These are phyloP conservation scores for Isoperla grammatica DNA, from an alignment of 2,888 invertebrate genomes.

Conservation along the genomic window DNA sequence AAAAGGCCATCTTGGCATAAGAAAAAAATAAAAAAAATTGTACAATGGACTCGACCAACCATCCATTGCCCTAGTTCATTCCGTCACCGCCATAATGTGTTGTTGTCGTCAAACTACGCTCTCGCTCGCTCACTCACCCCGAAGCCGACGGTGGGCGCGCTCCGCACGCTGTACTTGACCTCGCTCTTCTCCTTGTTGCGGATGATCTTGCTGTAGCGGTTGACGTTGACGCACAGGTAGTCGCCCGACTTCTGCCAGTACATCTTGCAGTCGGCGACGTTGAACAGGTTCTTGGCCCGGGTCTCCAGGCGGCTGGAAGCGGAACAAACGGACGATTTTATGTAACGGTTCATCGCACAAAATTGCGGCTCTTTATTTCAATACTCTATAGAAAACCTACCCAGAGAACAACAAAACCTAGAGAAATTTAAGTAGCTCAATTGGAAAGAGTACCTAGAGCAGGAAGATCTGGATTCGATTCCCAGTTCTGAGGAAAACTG, in stretches of 20 bases:
- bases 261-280: slow-evolving; percentile 96
- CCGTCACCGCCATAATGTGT: too few species aligned
- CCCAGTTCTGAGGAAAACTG: too few species aligned
- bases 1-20: too few species aligned
- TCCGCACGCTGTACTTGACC: slow-evolving; percentile 75
- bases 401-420: too few species aligned
- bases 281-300: slow-evolving; percentile 93
- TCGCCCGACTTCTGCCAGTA: slow-evolving; percentile 99
- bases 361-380: too few species aligned
- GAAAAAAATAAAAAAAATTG: too few species aligned
- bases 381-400: too few species aligned
- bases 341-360: too few species aligned
- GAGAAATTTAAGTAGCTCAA: too few species aligned
- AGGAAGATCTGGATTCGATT: not conserved
- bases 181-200: slow-evolving; percentile 93
- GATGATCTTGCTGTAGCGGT: slow-evolving; percentile 73
- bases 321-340: not conserved
- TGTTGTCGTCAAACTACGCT: too few species aligned
- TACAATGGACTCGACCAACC: too few species aligned
- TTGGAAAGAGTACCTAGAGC: not conserved
- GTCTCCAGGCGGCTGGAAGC: slow-evolving; percentile 64
- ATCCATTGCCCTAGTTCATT: too few species aligned
- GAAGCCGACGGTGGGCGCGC: not conserved
- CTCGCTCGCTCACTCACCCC: not conserved
- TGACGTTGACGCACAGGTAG: slow-evolving; percentile 94